Conservation (phyloP, 2,888 invertebrate genomes). For the Frankliniella fusca region DNA sequence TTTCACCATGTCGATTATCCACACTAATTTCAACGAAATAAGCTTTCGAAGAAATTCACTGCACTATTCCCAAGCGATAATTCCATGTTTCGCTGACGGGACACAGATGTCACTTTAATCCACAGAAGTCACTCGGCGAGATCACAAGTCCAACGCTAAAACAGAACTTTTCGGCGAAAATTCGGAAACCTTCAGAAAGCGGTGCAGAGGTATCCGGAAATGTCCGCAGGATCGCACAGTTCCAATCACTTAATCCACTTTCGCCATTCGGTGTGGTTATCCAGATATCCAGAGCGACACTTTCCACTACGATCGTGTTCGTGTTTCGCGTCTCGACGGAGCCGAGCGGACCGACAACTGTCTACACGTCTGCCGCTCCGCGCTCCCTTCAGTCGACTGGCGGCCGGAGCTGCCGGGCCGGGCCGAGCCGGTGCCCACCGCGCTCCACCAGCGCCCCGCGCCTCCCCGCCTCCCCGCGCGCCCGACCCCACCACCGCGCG, state of each 20-base stretch:
- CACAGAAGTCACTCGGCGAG: background rate
- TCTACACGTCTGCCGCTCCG: background rate
- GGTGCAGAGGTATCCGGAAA: background rate
- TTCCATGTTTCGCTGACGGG: background rate
- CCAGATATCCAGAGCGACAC: constrained; percentile 9
- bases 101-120: background rate
- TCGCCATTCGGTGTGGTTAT: background rate
- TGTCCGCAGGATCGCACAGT: background rate
- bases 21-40: constrained; percentile 5
- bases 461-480: constrained; percentile 52
- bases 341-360: background rate
- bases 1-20: constrained; percentile 17
- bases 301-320: background rate
- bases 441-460: background rate
- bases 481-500: constrained; percentile 55
- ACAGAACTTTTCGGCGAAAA: constrained; percentile 2
- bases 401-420: background rate
- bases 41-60: background rate
- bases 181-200: background rate
- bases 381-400: constrained; percentile 8
- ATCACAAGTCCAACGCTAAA: constrained; percentile 16
- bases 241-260: too few species aligned
- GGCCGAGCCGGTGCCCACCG: constrained; percentile 11
- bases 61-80: background rate
- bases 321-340: background rate